phyloP scores from a whole-genome alignment of 2,797 vertebrate genomes.

The Vultur gryphus region DNA sequence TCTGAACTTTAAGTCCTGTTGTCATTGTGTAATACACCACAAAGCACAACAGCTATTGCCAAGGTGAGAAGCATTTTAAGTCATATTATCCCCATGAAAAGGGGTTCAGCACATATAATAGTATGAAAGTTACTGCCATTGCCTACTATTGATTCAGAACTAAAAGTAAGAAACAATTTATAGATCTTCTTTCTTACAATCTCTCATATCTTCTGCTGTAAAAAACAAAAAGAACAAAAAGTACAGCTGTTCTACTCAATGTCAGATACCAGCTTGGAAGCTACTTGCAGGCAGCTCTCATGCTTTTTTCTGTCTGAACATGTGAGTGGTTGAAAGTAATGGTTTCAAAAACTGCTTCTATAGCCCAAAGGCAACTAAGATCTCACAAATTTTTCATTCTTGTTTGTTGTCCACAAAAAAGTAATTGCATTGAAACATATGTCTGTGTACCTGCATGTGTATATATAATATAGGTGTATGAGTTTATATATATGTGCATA shows the following conservation, averaged over 20 bases:
- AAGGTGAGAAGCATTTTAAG: neutral
- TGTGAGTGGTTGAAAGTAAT: neutral
- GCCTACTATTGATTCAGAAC: neutral
- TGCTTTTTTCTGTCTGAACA: neutral
- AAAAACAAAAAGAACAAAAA: neutral
- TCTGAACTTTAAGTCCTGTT: neutral
- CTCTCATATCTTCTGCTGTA: neutral
- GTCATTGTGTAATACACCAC: neutral
- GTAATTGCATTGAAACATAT: neutral
- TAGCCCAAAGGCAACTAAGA: neutral
- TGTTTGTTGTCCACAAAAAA: neutral
- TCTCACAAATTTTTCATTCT: neutral
- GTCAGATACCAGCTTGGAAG: neutral
- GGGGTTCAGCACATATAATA: neutral
- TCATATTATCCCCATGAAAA: neutral
- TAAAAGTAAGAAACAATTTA: neutral
- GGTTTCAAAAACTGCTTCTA: neutral
- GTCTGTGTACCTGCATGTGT: fast-evolving
- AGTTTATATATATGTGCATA: neutral
- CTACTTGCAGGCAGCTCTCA: neutral
- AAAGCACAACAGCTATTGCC: neutral
- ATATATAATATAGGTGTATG: neutral
- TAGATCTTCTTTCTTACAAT: neutral
- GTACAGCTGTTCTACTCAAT: neutral
- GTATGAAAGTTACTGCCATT: neutral